phyloP scores from a whole-genome alignment of 2,888 invertebrate genomes.

The Gibbula magus region DNA sequence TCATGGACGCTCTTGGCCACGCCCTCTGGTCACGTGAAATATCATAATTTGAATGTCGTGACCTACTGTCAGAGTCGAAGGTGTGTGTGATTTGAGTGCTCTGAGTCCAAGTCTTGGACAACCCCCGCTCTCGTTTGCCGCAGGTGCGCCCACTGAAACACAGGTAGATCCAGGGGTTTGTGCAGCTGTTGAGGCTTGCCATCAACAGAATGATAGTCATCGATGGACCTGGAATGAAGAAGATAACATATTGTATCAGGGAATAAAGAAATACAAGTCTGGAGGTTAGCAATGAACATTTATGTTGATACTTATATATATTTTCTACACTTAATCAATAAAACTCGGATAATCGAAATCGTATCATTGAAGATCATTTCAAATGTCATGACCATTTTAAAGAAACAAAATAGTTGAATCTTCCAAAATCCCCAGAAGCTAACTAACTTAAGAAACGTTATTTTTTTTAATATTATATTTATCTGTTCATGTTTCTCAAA shows the following conservation, averaged over 20 bases:
- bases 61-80: conserved; percentile 28
- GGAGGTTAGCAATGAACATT: background rate
- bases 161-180: conserved; percentile 80
- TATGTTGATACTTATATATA: background rate
- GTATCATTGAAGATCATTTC: too few relatives aligned
- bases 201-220: conserved; percentile 68
- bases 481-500: too few relatives aligned
- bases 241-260: background rate
- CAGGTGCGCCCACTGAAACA: conserved; percentile 73
- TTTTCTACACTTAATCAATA: background rate
- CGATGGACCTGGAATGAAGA: conserved; percentile 52
- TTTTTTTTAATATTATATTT: too few relatives aligned
- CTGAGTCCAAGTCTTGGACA: conserved; percentile 41
- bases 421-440: too few relatives aligned
- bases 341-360: too few relatives aligned
- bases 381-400: too few relatives aligned
- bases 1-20: conserved; percentile 15
- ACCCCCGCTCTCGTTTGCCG: conserved; percentile 26
- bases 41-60: conserved; percentile 34
- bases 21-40: conserved; percentile 32
- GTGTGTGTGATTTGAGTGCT: conserved; percentile 43
- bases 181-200: conserved; percentile 82
- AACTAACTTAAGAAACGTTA: too few relatives aligned
- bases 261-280: too few relatives aligned
- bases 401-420: too few relatives aligned